Base-by-base conservation (phyloP, 1,140 invertebrate species). In the Heliconius congener region DNA sequence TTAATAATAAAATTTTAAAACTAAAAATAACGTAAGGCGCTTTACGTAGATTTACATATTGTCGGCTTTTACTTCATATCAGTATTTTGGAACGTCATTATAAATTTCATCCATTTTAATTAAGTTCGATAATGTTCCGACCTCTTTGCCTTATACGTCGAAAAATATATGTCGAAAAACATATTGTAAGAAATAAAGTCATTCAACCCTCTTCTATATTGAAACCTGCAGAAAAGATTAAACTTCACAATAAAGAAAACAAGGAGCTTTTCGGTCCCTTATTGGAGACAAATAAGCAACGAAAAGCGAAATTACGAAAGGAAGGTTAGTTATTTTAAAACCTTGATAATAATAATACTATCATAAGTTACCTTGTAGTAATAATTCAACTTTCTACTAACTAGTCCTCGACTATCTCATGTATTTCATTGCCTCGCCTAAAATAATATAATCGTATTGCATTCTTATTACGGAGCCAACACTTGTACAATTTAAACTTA, bases 251-350 rank as follows among this genome's bases (percentile, higher is more conserved):
- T 79, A 93, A 90, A 82, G 93, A 94, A 76, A 94, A 92, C 77
- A 94, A 94, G 74, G 93, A 93, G 74, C 76, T 94, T 18, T 93
- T 94, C 77, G 93, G 93, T n/a, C 91, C 93, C 1, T 80, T 94
- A 55, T 82, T 94, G 52, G 93, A 94, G 57, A 90, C 87, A 9
- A 93, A 85, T 75, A 93, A 91, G 82, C 86, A 93, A 82, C 92
- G 85, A 83, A 93, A 91, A 85, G 88, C 82, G 78, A 86, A 89
- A 71, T 81, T 87, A 73, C 81, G 84, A 83, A 92, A 93, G 74
- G 84, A 86, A 82, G 88, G 92, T 93, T 84, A 88, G 90, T 90
- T 76, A 73, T 50, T n/a, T 72, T 70, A 71, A 37, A 71, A 76
- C 42, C 52, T 27, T 82, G 71, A 70, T 73, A 66, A 46, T 55